Base-by-base conservation (phyloP, 2,888 invertebrate genomes). In the Tetranychus truncatus region DNA sequence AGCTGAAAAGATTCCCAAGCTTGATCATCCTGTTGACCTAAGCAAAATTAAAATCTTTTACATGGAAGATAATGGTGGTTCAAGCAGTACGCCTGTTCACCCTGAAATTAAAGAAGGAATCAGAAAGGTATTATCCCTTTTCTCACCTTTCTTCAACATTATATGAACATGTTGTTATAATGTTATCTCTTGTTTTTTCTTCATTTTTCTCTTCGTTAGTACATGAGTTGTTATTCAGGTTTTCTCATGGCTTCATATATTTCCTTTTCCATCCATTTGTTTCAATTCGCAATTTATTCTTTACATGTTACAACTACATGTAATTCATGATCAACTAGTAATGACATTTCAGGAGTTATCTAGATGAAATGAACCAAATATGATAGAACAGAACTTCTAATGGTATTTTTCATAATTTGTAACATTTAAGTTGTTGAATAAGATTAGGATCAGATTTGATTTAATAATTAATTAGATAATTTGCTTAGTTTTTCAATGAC, bases 21-120 rank as follows among this genome's bases (percentile, higher is more conserved):
- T 76, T 9, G 74, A 74, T 20, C 75, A 76, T 18, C 44, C 24
- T 15, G 76, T 77, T 20, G 77, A 77, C 71, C 67, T 77, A 3
- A 45, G 21, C 3, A 76, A 74, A 72, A 55, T 79, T 5, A 78
- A 78, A 76, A 72, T 80, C 1, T 79, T 76, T 75, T 79, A 76
- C 44, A 75, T 78, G 71, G 76, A 77, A 74, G 78, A 77, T 75
- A 91, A 89, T 81, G 72, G 74, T 15, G 72, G 73, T 72, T 69
- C 74, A 7, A 45, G 34, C 5, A 66, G 24, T 7, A 73, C 74
- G 18, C 44, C 21, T 6, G 66, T 74, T 4, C 6, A 66, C 24
- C 21, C 45, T 7, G 46, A 76, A 15, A 76, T 74, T n/a, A 76
- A 76, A 46, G 45, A 69, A 44, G 69, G 67, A 8, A 74, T 76